phyloP scores from a whole-genome alignment of 2,113 vertebrate species.

The Cettia cetti region DNA sequence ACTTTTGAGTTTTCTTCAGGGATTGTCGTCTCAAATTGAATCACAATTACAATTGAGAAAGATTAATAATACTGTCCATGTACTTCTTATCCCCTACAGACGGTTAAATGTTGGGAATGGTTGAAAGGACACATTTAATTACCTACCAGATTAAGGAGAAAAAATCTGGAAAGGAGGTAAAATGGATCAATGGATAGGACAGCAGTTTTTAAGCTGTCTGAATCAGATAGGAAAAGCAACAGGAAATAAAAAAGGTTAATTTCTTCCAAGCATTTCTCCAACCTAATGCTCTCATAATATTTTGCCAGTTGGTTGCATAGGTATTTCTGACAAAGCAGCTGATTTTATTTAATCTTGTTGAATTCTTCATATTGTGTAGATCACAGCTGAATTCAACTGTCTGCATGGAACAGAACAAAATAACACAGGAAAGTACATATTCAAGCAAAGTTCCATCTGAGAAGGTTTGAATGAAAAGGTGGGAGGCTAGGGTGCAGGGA shows the following conservation, averaged over 20 bases:
- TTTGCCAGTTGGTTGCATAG: not conserved
- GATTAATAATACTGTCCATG: not conserved
- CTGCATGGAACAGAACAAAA: not conserved
- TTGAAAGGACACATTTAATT: not conserved
- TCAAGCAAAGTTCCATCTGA: not conserved
- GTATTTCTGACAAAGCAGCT: not conserved
- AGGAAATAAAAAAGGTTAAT: not conserved
- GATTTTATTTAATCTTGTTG: not conserved
- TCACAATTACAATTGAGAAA: not conserved
- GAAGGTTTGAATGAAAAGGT: not conserved
- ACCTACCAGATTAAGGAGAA: not conserved
- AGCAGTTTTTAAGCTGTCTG: not conserved
- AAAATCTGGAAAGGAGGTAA: not conserved
- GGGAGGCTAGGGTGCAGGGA: not conserved
- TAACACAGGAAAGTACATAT: not conserved
- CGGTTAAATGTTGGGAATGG: not conserved
- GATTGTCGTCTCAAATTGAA: not conserved
- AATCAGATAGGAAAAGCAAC: not conserved
- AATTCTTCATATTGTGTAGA: not conserved
- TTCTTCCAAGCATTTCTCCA: not conserved
- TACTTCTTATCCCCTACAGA: not conserved
- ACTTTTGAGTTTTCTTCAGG: not conserved
- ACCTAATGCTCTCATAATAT: not conserved
- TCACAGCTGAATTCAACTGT: not conserved
- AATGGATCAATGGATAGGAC: not conserved